These are phyloP conservation scores for Scyliorhinus canicula DNA, from an alignment of 2,797 vertebrate genomes.

Conservation along the genomic window DNA sequence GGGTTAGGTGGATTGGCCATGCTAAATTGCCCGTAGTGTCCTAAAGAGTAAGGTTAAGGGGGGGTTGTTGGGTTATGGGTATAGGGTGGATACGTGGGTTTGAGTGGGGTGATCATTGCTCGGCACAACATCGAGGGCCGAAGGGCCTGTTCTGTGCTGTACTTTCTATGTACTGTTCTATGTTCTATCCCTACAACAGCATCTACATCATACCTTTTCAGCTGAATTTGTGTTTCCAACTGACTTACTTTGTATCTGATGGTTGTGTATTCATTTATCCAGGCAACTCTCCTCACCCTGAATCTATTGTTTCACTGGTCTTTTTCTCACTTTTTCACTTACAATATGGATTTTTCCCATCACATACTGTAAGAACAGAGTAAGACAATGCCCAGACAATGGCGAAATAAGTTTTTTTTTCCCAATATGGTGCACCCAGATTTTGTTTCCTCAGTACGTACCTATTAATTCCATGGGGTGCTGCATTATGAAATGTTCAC, in stretches of 20 bases:
- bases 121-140: too few species aligned
- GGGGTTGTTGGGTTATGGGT: too few species aligned
- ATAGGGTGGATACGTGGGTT: too few species aligned
- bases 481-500: slow-evolving; percentile 82
- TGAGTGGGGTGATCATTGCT: too few species aligned
- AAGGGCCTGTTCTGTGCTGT: too few species aligned
- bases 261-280: background rate
- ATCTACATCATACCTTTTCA: background rate
- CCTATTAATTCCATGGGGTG: slow-evolving; percentile 89
- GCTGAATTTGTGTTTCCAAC: background rate
- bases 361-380: background rate
- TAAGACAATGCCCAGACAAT: background rate
- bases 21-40: too few species aligned
- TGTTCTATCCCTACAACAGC: background rate
- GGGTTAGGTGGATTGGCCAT: too few species aligned
- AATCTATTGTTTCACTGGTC: background rate
- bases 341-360: background rate
- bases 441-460: slow-evolving; percentile 50
- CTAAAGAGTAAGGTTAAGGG: too few species aligned
- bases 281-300: background rate
- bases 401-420: background rate
- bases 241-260: background rate
- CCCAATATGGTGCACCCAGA: background rate
- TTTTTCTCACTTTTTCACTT: background rate
- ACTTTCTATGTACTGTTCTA: too few species aligned